These are phyloP conservation scores for Semnornis frantzii DNA, from an alignment of 2,113 vertebrate genomes.

Conservation along the genomic window DNA sequence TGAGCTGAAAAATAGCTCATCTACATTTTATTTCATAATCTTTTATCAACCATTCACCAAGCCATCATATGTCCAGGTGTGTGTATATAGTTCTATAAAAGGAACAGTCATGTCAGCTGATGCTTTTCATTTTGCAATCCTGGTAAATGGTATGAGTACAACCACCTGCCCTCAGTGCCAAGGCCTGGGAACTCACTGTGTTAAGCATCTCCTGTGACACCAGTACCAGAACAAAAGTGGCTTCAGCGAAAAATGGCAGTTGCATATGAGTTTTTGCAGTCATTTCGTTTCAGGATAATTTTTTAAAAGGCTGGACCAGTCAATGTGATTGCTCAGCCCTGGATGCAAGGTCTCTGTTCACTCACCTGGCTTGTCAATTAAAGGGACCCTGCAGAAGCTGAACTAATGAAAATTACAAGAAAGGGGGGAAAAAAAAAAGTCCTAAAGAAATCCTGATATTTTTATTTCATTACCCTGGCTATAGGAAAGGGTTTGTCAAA, in stretches of 20 bases:
- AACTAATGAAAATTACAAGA: neutral
- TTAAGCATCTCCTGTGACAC: neutral
- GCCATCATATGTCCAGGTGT: conserved; percentile 23
- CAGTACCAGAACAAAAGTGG: neutral
- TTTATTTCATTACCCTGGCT: neutral
- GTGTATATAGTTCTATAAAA: neutral
- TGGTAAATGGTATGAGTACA: neutral
- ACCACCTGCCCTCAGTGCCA: neutral
- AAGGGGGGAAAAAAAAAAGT: neutral
- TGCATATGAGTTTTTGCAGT: neutral
- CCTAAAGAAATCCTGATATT: neutral
- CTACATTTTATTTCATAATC: conserved; percentile 34
- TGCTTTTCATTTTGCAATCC: neutral
- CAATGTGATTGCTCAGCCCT: neutral
- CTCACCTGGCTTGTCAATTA: neutral
- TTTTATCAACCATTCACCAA: conserved; percentile 26
- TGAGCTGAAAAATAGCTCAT: conserved; percentile 19
- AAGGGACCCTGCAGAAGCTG: neutral
- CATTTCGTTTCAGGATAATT: neutral
- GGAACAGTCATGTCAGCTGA: neutral
- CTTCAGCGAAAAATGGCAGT: neutral
- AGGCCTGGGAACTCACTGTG: neutral
- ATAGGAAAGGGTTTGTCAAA: neutral
- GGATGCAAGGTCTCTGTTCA: neutral
- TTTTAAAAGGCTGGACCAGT: neutral